Evolutionary conservation across 2,888 invertebrate species (phyloP).

Genomic region (Parnassius orleans): DNA sequence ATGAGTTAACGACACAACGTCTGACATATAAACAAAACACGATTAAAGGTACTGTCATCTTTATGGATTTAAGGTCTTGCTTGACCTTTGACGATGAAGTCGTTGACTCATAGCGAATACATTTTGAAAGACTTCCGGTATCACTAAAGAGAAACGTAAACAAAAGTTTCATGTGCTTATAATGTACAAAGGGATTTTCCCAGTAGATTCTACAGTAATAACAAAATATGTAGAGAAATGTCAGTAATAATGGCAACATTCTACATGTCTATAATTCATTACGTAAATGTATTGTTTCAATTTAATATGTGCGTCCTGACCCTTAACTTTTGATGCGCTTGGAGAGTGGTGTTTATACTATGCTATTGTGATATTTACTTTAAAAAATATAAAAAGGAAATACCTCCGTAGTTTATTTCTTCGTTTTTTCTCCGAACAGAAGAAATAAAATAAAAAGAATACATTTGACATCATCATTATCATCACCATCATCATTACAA

Average conservation of each 20-base stretch:
- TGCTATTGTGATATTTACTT: no score
- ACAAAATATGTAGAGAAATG: neutral
- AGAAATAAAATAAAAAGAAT: no score
- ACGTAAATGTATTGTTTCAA: no score
- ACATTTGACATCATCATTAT: no score
- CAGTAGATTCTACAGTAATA: neutral
- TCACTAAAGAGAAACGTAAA: neutral
- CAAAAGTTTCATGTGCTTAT: neutral
- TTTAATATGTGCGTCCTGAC: no score
- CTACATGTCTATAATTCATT: neutral
- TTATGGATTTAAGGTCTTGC: constrained; percentile 8
- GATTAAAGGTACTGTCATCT: neutral
- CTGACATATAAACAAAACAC: neutral
- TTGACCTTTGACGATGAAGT: constrained; percentile 8
- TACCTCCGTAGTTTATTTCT: no score
- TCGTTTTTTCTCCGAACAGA: no score
- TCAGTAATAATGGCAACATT: neutral
- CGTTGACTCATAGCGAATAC: neutral
- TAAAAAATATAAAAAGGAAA: no score
- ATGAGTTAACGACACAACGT: neutral
- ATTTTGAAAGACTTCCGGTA: constrained; percentile 5
- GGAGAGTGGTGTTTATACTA: no score
- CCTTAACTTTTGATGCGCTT: no score
- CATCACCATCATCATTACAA: no score
- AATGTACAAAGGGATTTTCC: neutral